Evolutionary conservation across 2,888 invertebrate genomes (phyloP).

Genomic region (Apamea epomidion): DNA sequence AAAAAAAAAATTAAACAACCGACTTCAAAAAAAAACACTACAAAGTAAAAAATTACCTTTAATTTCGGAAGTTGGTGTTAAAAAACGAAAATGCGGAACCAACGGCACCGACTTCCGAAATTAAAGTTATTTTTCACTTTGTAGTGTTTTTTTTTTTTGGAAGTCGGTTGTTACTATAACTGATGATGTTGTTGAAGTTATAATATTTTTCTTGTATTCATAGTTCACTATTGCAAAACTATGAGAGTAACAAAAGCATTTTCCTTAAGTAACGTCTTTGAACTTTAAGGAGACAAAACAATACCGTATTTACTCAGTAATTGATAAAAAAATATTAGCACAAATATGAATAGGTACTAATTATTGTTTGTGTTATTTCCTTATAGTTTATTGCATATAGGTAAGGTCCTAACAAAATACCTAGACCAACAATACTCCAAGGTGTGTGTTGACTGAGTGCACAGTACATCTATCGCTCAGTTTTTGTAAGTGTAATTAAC

Average conservation of each 20-base stretch:
- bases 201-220: neutral
- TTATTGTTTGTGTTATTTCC: neutral
- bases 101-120: no score
- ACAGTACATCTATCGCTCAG: neutral
- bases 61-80: no score
- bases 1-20: no score
- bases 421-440: neutral
- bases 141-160: no score
- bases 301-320: neutral
- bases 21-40: no score
- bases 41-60: no score
- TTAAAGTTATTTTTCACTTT: no score
- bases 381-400: neutral
- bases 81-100: no score
- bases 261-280: neutral
- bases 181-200: neutral
- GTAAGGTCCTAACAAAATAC: neutral
- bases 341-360: neutral
- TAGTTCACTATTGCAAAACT: neutral
- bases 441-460: neutral
- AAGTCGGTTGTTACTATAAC: neutral
- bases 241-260: neutral
- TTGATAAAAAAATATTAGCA: neutral
- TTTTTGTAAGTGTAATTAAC: neutral
- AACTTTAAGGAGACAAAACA: neutral